These are phyloP conservation scores for Oryzias curvinotus DNA, from an alignment of 2,113 vertebrate genomes.

Conservation along the genomic window DNA sequence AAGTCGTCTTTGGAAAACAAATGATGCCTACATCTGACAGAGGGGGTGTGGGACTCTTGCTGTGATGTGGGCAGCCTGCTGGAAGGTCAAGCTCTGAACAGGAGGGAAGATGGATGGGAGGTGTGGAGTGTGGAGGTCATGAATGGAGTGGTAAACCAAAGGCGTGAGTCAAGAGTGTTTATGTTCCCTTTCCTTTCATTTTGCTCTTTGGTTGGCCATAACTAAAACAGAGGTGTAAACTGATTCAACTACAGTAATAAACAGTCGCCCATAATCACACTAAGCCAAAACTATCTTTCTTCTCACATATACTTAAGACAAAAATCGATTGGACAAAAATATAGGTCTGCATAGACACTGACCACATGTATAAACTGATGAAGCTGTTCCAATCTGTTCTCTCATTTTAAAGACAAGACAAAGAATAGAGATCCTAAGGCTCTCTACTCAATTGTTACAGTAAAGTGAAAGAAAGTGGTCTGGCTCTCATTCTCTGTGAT, in stretches of 20 bases:
- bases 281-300: conserved; percentile 12
- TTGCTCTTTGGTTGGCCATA: conserved; percentile 20
- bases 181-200: conserved; percentile 44
- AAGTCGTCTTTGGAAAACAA: conserved; percentile 26
- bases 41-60: not conserved
- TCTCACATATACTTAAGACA: not conserved
- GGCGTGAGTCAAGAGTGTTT: conserved; percentile 34
- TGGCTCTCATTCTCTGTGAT: too few species aligned
- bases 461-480: too few species aligned
- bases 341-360: too few species aligned
- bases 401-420: too few species aligned
- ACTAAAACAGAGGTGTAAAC: conserved; percentile 22
- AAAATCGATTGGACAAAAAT: not conserved
- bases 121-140: conserved; percentile 34
- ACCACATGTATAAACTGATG: too few species aligned
- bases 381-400: too few species aligned
- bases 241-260: conserved; percentile 32
- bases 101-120: conserved; percentile 39
- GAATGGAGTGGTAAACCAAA: conserved; percentile 47
- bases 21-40: too few species aligned
- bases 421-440: too few species aligned
- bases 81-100: conserved; percentile 45
- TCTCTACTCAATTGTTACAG: too few species aligned
- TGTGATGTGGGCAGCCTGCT: conserved; percentile 40
- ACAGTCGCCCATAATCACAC: conserved; percentile 17